These are phyloP conservation scores for Dendrophyllia cribrosa DNA, from an alignment of 64 coral and sea anemone species.

Conservation along the genomic window DNA sequence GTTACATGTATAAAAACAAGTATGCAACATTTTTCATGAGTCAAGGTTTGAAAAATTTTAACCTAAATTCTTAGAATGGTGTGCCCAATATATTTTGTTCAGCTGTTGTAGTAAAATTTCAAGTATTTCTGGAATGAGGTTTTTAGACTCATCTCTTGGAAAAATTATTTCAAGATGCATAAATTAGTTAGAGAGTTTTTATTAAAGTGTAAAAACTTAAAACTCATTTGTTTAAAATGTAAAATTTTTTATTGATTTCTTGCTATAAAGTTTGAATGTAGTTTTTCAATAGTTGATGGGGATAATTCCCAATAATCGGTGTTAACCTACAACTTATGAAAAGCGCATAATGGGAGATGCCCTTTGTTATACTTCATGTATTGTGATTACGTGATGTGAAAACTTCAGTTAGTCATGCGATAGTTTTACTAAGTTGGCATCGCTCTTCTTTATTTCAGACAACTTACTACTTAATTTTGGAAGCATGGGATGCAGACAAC, in stretches of 20 bases:
- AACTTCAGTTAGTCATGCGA: not conserved
- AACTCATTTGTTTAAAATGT: too few relatives aligned
- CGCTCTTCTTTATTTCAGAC: constrained; percentile 69
- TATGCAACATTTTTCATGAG: too few relatives aligned
- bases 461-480: constrained; percentile 80
- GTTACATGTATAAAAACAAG: too few relatives aligned
- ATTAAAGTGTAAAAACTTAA: not conserved
- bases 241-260: not conserved
- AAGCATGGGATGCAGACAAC: constrained; percentile 81
- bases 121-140: not conserved
- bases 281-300: not conserved
- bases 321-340: not conserved
- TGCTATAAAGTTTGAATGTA: not conserved
- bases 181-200: not conserved
- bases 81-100: constrained; percentile 17
- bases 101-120: constrained; percentile 30
- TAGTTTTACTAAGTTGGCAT: not conserved
- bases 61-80: not conserved
- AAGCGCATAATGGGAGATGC: too few relatives aligned
- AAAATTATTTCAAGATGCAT: not conserved
- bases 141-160: constrained; percentile 1
- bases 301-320: not conserved
- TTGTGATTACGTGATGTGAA: not conserved
- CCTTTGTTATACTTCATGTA: not conserved
- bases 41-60: too few relatives aligned